A percentile compares a stretch with the other conserved stretches of the same genome.
phyloP scores from a whole-genome alignment of 2,888 invertebrate species.

The Amorpha juglandis region DNA sequence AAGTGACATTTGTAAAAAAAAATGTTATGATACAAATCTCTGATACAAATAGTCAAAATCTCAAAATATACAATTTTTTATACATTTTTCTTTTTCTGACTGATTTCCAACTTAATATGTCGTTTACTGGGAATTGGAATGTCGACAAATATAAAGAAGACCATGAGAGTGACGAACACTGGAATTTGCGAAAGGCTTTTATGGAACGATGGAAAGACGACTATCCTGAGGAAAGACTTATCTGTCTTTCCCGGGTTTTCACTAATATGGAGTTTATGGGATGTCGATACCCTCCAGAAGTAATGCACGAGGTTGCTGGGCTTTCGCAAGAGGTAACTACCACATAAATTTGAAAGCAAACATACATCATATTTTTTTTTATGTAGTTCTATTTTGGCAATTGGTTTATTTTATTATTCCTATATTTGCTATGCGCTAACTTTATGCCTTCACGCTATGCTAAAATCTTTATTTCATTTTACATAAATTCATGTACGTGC shows the following conservation, averaged over 20 bases:
- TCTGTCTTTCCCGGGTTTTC: constrained; percentile 86
- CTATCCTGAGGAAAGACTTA: constrained; percentile 81
- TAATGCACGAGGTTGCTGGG: constrained; percentile 82
- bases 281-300: constrained; percentile 83
- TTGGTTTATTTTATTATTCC: not conserved
- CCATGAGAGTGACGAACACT: constrained; percentile 95
- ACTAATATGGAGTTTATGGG: constrained; percentile 86
- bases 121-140: constrained; percentile 85
- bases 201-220: constrained; percentile 90
- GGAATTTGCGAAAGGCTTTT: constrained; percentile 92
- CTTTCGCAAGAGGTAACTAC: constrained; percentile 80
- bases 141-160: constrained; percentile 89
- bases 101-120: constrained; percentile 42
- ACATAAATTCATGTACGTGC: no score
- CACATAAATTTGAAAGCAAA: not conserved
- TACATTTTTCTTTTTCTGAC: constrained; percentile 30
- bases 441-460: no score
- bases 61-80: no score
- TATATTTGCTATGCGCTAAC: no score
- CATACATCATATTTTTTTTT: not conserved
- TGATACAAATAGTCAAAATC: no score
- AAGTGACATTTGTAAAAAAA: no score
- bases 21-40: no score
- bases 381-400: not conserved
- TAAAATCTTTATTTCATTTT: no score